A percentile compares a stretch with the other conserved stretches of the same genome.
Evolutionary conservation across 64 coral and sea anemone species (phyloP).

Genomic region (Dendronephthya gigantea): DNA sequence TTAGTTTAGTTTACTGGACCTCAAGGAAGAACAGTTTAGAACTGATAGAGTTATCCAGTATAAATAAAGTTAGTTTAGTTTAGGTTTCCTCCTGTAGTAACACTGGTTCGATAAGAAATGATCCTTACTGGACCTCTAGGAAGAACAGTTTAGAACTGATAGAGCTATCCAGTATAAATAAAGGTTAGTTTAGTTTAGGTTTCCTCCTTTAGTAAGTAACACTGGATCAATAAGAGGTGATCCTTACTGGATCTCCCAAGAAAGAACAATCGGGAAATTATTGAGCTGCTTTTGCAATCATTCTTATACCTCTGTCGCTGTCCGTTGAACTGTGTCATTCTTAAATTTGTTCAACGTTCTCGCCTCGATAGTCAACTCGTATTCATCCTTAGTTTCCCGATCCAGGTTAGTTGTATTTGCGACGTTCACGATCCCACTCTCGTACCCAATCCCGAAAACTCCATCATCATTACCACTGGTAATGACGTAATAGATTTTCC

Average conservation of each 20-base stretch:
- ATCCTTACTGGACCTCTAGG: background rate
- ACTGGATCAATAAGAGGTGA: no score
- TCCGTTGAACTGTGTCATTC: conserved; percentile 60
- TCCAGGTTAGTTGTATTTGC: conserved; percentile 42
- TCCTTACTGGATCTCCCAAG: no score
- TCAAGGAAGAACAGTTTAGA: no score
- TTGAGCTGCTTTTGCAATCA: background rate
- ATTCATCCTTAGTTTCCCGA: conserved; percentile 43
- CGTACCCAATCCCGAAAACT: conserved; percentile 48
- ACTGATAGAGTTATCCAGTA: no score
- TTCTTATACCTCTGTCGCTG: background rate
- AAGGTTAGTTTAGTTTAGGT: no score
- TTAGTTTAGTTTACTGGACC: no score
- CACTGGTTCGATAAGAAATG: no score
- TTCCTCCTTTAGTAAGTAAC: no score
- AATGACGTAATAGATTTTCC: conserved; percentile 47
- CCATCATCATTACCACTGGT: conserved; percentile 25
- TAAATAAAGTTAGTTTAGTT: background rate
- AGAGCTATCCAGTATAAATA: no score
- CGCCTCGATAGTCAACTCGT: conserved; percentile 47
- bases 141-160: background rate
- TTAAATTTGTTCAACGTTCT: conserved; percentile 20
- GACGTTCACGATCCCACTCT: conserved; percentile 61
- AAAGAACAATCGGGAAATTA: background rate
- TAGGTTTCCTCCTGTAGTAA: no score